Evolutionary conservation across 2,797 vertebrate genomes (phyloP), one percentile per base, ranked within the genome.

Genomic region (Pangasius macronema): DNA sequence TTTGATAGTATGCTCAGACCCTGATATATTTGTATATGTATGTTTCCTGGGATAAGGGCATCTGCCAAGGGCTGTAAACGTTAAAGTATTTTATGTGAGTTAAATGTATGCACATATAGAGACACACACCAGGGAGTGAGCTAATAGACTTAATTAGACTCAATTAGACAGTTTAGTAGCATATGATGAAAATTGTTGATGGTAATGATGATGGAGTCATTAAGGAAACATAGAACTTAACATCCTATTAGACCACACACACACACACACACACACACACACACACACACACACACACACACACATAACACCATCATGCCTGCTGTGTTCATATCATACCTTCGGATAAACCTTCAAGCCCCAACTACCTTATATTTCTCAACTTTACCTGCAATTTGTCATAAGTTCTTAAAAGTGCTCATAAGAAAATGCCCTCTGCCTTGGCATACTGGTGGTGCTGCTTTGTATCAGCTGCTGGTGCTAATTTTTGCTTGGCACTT

Each of bases 121-220:
- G 36, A 67, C 55, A 57, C 30, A 72, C 49, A 88, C 88, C 72
- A 88, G 90, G 87, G 84, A 90, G 86, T 82, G 82, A 68, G 61
- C 92, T 93, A 91, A 89, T 90, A 82, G 84, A 75, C 87, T 90
- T 93, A 90, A 93, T 92, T 91, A 65, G 65, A 82, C 84, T 85
- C n/a, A n/a, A n/a, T n/a, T n/a, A n/a, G n/a, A 81, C 59, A 84
- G 91, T 91, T 93, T 89, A 70, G 84, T 87, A 88, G 76, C 84
- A 89, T 91, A 91, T 91, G 76, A 89, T 46, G 87, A 88, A 82
- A 67, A 85, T 77, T 39, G 81, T 68, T 82, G 87, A 81, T 57
- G 77, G 85, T 92, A 88, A 90, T 90, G 85, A 85, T 72, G 53
- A 88, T 87, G 85, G 91, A 91, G 89, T 92, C 89, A 88, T 87